phyloP scores from a whole-genome alignment of 2,113 vertebrate species.

The Edolisoma coerulescens region DNA sequence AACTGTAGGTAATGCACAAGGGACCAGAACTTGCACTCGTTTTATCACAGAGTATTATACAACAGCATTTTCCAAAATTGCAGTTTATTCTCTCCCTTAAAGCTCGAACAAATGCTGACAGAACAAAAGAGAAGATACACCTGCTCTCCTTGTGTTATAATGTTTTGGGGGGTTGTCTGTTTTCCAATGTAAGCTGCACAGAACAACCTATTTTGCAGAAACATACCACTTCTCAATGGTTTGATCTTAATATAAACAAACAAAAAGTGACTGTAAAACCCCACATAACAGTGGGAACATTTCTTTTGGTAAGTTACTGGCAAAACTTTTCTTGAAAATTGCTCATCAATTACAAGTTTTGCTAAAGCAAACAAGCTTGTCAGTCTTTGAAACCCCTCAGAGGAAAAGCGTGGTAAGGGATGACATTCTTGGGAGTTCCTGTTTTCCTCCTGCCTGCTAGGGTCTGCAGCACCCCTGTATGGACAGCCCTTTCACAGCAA shows the following conservation, averaged over 20 bases:
- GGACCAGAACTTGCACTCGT: neutral
- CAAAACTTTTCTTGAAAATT: neutral
- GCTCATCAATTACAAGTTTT: neutral
- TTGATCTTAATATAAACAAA: neutral
- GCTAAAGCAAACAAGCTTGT: neutral
- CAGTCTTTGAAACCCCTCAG: neutral
- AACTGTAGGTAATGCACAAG: neutral
- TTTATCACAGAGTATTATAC: neutral
- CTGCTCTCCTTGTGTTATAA: neutral
- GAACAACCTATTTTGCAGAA: neutral
- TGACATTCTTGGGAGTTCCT: neutral
- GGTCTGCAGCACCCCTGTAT: neutral
- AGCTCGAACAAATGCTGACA: neutral
- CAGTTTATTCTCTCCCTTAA: neutral
- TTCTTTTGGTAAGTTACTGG: neutral
- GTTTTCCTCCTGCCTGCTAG: neutral
- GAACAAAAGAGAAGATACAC: neutral
- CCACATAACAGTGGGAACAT: fast-evolving
- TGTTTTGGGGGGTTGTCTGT: neutral
- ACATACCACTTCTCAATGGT: neutral
- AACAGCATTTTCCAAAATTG: neutral
- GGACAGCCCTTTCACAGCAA: neutral
- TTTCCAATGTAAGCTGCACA: neutral
- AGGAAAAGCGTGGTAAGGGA: fast-evolving
- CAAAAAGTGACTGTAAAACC: neutral